Evolutionary conservation across 2,888 invertebrate genomes (phyloP).

Genomic region (Hirtodrosophila cameraria): DNA sequence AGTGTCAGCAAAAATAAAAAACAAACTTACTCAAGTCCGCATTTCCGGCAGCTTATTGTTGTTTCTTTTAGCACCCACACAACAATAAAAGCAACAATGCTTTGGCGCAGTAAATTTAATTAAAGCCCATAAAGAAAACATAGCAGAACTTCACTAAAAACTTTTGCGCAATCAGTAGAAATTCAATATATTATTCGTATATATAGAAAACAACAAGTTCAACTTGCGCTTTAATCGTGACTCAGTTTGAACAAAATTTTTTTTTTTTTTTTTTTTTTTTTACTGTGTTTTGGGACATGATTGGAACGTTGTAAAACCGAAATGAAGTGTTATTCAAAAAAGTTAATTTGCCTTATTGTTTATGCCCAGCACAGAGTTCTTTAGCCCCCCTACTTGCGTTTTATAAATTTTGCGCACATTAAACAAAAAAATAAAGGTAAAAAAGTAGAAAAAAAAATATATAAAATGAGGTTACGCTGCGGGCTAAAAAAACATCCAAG

Average conservation of each 20-base stretch:
- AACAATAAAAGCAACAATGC: conserved; percentile 4
- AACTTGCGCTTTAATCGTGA: conserved; percentile 30
- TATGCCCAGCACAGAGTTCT: conserved; percentile 51
- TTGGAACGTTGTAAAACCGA: conserved; percentile 12
- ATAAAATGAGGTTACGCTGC: conserved; percentile 48
- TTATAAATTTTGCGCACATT: conserved; percentile 38
- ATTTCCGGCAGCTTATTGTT: conserved; percentile 28
- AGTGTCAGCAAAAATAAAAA: conserved; percentile 5
- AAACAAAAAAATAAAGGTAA: conserved; percentile 8
- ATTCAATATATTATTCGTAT: conserved; percentile 14
- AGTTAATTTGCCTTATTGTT: conserved; percentile 69
- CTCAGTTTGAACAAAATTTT: conserved; percentile 33
- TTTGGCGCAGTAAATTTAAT: conserved; percentile 41
- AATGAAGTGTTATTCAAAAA: conserved; percentile 36
- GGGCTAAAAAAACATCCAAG: conserved; percentile 30
- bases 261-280: conserved; percentile 18
- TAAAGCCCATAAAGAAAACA: conserved; percentile 29
- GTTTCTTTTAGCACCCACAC: conserved; percentile 36
- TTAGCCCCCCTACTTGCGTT: conserved; percentile 20
- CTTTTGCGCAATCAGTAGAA: conserved; percentile 38
- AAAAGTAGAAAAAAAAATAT: conserved; percentile 1
- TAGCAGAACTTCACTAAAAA: conserved; percentile 18
- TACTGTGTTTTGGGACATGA: not conserved
- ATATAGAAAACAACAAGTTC: conserved; percentile 18
- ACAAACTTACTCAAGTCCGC: conserved; percentile 33